Percentiles rank a stretch among this genome's conserved stretches.
Conservation (phyloP, 2,888 invertebrate genomes). For the Ethmia dodecea region DNA sequence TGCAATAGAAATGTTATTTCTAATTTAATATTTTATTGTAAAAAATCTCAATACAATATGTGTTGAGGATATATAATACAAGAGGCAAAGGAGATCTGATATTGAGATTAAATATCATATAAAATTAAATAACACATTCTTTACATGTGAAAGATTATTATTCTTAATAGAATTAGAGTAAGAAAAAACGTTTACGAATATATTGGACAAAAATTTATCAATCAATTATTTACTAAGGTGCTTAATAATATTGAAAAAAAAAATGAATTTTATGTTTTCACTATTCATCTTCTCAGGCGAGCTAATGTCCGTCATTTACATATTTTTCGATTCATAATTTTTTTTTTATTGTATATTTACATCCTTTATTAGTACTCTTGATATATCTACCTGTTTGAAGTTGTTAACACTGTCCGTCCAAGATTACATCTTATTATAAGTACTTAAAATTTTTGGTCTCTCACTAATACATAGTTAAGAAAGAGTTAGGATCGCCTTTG, state of each 20-base stretch:
- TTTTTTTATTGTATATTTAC: no score
- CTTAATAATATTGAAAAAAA: constrained; percentile 23
- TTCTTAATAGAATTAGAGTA: no score
- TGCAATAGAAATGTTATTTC: constrained; percentile 72
- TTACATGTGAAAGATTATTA: constrained; percentile 35
- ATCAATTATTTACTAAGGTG: constrained; percentile 26
- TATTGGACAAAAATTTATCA: constrained; percentile 6
- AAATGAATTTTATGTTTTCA: constrained; percentile 14
- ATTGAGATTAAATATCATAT: constrained; percentile 64
- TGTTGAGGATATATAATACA: constrained; percentile 42
- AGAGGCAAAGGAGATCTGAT: constrained; percentile 54
- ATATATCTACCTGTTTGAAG: constrained; percentile 20
- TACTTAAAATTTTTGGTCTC: constrained; percentile 68
- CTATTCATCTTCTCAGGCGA: no score
- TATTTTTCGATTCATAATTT: no score
- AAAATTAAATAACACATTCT: constrained; percentile 32
- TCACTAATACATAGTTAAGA: constrained; percentile 23
- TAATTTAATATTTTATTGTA: constrained; percentile 59
- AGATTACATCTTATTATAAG: constrained; percentile 58
- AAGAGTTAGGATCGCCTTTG: constrained; percentile 6
- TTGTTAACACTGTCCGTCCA: constrained; percentile 72
- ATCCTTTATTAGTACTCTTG: constrained; percentile 1
- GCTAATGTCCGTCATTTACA: no score
- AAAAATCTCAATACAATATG: constrained; percentile 29
- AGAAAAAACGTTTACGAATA: constrained; percentile 12